Percentiles rank a stretch among this genome's conserved stretches.
phyloP scores from a whole-genome alignment of 1,140 invertebrate species.

The Trichogramma pretiosum region DNA sequence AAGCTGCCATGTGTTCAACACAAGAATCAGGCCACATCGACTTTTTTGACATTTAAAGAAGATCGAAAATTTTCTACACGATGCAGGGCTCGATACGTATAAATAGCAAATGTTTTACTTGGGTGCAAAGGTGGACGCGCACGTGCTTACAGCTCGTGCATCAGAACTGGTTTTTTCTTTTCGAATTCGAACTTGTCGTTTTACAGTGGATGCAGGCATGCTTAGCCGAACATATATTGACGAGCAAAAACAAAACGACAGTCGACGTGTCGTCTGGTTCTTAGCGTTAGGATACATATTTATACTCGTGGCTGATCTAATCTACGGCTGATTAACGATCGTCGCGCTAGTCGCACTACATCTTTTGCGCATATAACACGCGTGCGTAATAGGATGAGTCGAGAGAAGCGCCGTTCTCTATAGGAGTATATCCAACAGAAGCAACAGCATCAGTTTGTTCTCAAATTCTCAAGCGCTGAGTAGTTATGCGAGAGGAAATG shows the following conservation, averaged over 20 bases:
- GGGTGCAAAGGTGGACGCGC: too few relatives aligned
- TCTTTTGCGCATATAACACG: neutral
- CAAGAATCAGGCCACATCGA: too few relatives aligned
- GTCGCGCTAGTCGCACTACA: slow-evolving; percentile 25
- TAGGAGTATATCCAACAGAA: slow-evolving; percentile 11
- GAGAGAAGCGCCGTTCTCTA: neutral
- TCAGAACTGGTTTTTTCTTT: slow-evolving; percentile 27
- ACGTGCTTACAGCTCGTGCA: slow-evolving; percentile 13
- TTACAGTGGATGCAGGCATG: too few relatives aligned
- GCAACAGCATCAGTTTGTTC: slow-evolving; percentile 23
- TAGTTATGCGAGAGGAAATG: slow-evolving; percentile 1
- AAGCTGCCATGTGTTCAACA: too few relatives aligned
- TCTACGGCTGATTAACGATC: slow-evolving; percentile 41
- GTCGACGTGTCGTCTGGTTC: too few relatives aligned
- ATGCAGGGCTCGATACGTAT: neutral
- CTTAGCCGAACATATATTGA: too few relatives aligned
- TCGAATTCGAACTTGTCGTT: slow-evolving; percentile 29
- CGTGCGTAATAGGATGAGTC: neutral
- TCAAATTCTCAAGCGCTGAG: slow-evolving; percentile 21
- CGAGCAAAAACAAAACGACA: too few relatives aligned
- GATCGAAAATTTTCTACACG: too few relatives aligned
- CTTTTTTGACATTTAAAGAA: too few relatives aligned
- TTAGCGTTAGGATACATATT: too few relatives aligned
- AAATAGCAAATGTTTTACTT: neutral
- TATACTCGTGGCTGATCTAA: slow-evolving; percentile 38